Conservation (phyloP, 2,113 vertebrate genomes). For the Corydoras maculifer region DNA sequence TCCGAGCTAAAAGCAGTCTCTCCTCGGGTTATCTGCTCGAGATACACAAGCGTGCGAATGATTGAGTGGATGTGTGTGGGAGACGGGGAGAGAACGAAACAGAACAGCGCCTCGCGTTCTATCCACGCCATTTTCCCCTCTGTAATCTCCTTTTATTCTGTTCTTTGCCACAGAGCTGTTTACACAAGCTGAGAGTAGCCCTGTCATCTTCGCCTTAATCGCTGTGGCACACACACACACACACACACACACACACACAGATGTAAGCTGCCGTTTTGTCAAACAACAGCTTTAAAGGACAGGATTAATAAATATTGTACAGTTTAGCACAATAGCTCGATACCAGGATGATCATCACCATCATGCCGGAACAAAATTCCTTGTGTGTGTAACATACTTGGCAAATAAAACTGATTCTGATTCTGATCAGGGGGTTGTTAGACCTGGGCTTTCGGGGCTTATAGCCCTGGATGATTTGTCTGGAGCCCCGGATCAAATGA, state of each 20-base stretch:
- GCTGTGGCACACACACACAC: not conserved
- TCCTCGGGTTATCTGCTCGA: slow-evolving; percentile 34
- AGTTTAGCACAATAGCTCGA: too few relatives aligned
- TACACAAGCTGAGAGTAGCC: slow-evolving; percentile 38
- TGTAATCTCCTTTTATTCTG: slow-evolving; percentile 38
- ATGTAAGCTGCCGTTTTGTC: slow-evolving; percentile 25
- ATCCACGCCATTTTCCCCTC: slow-evolving; percentile 27
- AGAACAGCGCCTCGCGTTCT: slow-evolving; percentile 29
- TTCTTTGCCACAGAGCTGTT: slow-evolving; percentile 40
- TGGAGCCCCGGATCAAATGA: too few relatives aligned
- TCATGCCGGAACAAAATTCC: too few relatives aligned
- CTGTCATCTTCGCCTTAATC: slow-evolving; percentile 42
- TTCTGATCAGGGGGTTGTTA: too few relatives aligned
- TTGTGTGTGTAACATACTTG: too few relatives aligned
- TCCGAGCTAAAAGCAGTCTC: slow-evolving; percentile 18
- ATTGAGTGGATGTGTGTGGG: slow-evolving; percentile 14
- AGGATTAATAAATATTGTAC: too few relatives aligned
- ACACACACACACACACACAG: slow-evolving; percentile 18
- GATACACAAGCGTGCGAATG: slow-evolving; percentile 17
- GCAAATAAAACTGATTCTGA: too few relatives aligned
- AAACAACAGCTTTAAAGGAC: too few relatives aligned
- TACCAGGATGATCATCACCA: too few relatives aligned
- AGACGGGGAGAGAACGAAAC: slow-evolving; percentile 8
- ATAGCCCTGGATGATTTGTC: too few relatives aligned
- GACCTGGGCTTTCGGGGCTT: too few relatives aligned